phyloP scores from a whole-genome alignment of 1,140 invertebrate genomes.

The Atta colombica region DNA sequence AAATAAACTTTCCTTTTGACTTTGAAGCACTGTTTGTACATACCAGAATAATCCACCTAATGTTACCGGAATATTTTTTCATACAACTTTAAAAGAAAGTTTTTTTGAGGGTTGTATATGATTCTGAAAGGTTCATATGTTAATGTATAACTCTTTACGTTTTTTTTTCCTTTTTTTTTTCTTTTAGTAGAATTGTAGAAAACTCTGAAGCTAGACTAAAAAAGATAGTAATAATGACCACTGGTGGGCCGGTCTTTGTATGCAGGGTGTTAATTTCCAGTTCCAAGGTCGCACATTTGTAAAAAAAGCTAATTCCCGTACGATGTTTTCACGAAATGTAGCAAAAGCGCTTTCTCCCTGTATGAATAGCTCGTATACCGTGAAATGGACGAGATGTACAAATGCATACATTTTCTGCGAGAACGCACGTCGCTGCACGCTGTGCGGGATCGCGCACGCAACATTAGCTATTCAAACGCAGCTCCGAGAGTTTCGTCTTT shows the following conservation, averaged over 20 bases:
- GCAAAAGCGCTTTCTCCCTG: constrained; percentile 13
- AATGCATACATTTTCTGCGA: constrained; percentile 56
- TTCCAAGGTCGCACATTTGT: constrained; percentile 24
- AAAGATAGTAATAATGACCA: constrained; percentile 15
- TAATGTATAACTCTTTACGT: constrained; percentile 25
- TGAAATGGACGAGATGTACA: constrained; percentile 44
- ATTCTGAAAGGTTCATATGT: constrained; percentile 13
- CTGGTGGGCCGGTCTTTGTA: not conserved
- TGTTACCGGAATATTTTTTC: constrained; percentile 30
- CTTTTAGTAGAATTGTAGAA: not conserved
- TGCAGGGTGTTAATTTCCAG: constrained; percentile 32
- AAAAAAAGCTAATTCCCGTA: constrained; percentile 38
- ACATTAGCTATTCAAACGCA: constrained; percentile 77
- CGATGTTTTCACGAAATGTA: constrained; percentile 25
- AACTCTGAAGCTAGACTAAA: constrained; percentile 15
- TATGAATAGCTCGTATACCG: constrained; percentile 26
- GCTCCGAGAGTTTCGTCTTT: constrained; percentile 60
- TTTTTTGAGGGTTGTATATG: constrained; percentile 19
- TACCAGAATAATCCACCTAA: not conserved
- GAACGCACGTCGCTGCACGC: constrained; percentile 51
- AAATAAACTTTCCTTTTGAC: constrained; percentile 15
- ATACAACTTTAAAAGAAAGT: constrained; percentile 3
- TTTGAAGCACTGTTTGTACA: not conserved
- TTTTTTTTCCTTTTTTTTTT: not conserved
- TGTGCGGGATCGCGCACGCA: constrained; percentile 68